A percentile compares a stretch with the other conserved stretches of the same genome.
Conservation (phyloP, 2,797 vertebrate genomes). For the Lindbergichthys nudifrons region DNA sequence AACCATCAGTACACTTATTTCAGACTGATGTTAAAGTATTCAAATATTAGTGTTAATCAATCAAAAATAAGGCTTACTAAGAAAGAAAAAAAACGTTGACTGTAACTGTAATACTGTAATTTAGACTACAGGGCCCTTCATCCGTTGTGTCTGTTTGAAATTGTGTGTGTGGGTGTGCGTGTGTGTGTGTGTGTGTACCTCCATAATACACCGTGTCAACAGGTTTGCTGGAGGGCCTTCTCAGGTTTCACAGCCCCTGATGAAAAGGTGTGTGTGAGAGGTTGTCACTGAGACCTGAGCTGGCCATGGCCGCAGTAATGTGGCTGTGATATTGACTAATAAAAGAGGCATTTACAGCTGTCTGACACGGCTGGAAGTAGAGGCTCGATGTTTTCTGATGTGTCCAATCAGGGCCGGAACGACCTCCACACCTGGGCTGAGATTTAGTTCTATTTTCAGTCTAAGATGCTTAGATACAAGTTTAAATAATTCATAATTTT, state of each 20-base stretch:
- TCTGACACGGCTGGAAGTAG: conserved; percentile 52
- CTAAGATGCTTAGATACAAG: neutral
- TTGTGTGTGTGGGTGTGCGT: conserved; percentile 15
- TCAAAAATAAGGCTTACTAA: neutral
- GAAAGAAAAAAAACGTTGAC: neutral
- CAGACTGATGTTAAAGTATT: neutral
- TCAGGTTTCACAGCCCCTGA: conserved; percentile 76
- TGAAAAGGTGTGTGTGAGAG: conserved; percentile 79
- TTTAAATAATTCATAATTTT: neutral
- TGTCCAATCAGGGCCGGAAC: conserved; percentile 10
- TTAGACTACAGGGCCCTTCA: conserved; percentile 8
- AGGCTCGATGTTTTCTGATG: conserved; percentile 24
- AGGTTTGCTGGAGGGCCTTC: conserved; percentile 43
- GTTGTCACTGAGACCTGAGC: conserved; percentile 64
- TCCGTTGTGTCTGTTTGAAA: conserved; percentile 21
- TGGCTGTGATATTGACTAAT: conserved; percentile 68
- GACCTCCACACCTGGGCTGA: neutral
- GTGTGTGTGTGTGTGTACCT: conserved; percentile 15
- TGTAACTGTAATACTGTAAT: conserved; percentile 5
- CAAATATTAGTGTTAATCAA: neutral
- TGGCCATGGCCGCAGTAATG: conserved; percentile 33
- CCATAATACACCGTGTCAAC: conserved; percentile 24
- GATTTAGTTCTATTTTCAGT: neutral
- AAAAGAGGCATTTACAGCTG: conserved; percentile 71
- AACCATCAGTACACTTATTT: neutral